These are phyloP conservation scores for Catharus minimus DNA, from an alignment of 2,113 vertebrate species.

Conservation along the genomic window DNA sequence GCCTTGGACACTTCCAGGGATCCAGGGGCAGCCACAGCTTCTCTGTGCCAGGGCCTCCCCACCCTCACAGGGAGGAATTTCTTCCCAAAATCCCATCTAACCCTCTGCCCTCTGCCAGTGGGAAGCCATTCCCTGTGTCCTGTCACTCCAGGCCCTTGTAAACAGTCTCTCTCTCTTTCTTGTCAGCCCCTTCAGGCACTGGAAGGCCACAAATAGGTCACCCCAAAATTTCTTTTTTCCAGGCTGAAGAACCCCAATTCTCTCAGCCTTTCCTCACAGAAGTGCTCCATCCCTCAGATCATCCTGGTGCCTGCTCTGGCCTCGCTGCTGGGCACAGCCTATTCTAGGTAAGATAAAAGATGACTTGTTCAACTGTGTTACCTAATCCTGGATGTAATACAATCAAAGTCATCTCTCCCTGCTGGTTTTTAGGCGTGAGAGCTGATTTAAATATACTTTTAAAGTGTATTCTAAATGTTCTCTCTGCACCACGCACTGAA, in stretches of 20 bases:
- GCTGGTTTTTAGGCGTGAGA: fast-evolving
- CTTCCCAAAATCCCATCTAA: background rate
- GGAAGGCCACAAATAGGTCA: background rate
- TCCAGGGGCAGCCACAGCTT: background rate
- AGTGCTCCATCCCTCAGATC: background rate
- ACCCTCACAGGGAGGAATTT: background rate
- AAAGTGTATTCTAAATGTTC: background rate
- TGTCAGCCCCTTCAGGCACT: background rate
- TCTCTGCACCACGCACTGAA: background rate
- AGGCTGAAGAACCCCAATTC: background rate
- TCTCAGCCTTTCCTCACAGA: background rate
- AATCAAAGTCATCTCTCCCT: background rate
- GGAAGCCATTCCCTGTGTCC: background rate
- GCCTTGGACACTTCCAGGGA: background rate
- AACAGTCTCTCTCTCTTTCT: background rate
- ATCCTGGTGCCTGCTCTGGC: background rate
- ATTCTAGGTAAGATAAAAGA: background rate
- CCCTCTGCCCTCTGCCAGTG: background rate
- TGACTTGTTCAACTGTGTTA: background rate
- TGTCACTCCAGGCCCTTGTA: background rate
- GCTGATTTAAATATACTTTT: background rate
- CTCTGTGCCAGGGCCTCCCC: background rate
- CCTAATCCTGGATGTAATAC: background rate
- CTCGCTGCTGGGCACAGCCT: background rate
- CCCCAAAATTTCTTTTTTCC: background rate